Evolutionary conservation across 2,797 vertebrate species (phyloP), one percentile per base, ranked within the genome.

Genomic region (Cuniculus paca): DNA sequence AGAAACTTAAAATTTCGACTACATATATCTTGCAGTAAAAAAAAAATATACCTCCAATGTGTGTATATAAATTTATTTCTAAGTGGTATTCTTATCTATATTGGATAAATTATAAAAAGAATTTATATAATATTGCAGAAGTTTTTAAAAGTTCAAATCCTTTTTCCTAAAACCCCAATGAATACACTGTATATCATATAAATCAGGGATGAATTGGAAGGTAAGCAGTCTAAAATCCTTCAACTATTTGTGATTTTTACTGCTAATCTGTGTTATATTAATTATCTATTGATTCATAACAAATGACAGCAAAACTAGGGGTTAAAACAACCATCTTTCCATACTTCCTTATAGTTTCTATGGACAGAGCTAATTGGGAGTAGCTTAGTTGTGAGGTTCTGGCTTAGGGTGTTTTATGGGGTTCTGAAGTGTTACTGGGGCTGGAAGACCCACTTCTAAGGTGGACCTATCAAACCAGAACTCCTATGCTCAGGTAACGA

Each of bases 1-100:
- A 63, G 45, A 89, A 94, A 85, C 36, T 17, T 65, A 90, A 88
- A 74, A 91, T 84, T 58, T 90, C 56, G 80, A 48, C 16, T 92
- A 58, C 31, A n/a, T 75, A 74, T 54, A 31, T 80, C 42, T 82
- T 81, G 74, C 31, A 45, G 50, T 89, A 63, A 85, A 84, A 77
- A 50, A 75, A 28, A 50, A 7, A 19, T 36, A 82, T 56, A 24
- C 6, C 12, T 61, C 17, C 10, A 86, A 52, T 52, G 54, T 63
- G 36, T 42, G 22, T 45, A 28, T 11, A 90, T 70, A 34, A 77
- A 63, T 60, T 58, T 86, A 81, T 45, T 58, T 72, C n/a, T 58
- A 68, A 61, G 52, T 82, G 70, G 31, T 45, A 39, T 45, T 84
- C 2, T 54, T 72, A 63, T 52, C 22, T 60, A 45, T 72, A 84